Base-by-base conservation (phyloP, 1,140 invertebrate genomes). In the Drosophila grimshawi region DNA sequence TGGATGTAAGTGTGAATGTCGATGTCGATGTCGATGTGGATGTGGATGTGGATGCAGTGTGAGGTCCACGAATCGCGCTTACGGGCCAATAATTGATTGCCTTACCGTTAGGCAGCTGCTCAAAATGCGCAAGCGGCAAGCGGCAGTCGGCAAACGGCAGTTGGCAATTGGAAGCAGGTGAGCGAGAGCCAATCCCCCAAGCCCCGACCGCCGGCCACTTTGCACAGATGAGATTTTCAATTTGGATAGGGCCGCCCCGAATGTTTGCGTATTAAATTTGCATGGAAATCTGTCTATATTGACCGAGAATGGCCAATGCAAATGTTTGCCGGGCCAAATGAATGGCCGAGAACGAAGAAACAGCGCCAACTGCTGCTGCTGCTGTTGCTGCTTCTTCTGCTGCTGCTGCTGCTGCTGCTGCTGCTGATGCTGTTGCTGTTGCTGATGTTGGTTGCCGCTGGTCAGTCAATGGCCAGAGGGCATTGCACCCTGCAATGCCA, bases 251-350 rank as follows among this genome's bases (percentile, higher is more conserved):
- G 85, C 80, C 59, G 76, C 72, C 70, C 71, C 74, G 76, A 85
- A 85, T 91, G 90, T 91, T 91, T 91, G 86, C 90, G 89, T 91
- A 91, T 91, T 91, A 91, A 91, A 91, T 91, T 91, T 91, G 90
- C 89, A 91, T 91, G 86, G 90, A 91, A 91, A 91, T 91, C 90
- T 91, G 90, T 91, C 90, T 91, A 86, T 91, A 91, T 91, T 91
- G 90, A 91, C 89, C 90, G 81, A 91, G 82, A 90, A 90, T 83
- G 86, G 85, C 85, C 85, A 89, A 89, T 81, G 86, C 85, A 89
- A 89, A 89, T 89, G 85, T 89, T 89, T 89, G 85, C 81, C 62
- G 60, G 83, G 70, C 81, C 86, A 90, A 89, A 89, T 86, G 86
- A 89, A 90, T 90, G 82, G 80, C 51, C 81, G 57, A 79, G 71